Evolutionary conservation across 2,113 vertebrate genomes (phyloP), one percentile per base, ranked within the genome.

Genomic region (Rhinolophus sinicus): DNA sequence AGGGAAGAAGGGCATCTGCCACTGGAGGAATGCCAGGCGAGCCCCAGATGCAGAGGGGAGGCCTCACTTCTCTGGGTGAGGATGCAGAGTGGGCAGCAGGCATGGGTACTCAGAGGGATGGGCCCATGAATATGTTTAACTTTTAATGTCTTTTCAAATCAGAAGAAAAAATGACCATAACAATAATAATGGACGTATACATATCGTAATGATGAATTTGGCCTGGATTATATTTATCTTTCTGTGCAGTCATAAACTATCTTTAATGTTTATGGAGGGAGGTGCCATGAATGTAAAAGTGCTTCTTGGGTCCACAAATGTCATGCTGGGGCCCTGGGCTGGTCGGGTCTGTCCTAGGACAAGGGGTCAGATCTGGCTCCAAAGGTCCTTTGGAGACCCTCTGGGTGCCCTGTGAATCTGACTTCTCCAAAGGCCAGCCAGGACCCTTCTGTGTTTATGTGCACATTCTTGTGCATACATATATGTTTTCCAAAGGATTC

Each of bases 111-210:
- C 10, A 0, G 70, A 24, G 19, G 47, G 10, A 5, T 0, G 78
- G 72, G 38, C 38, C 77, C 30, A 14, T 3, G 8, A 24, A 33
- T 30, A 11, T 3, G 33, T 50, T 90, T 90, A n/a, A 2, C 52
- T 90, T 70, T 95, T 70, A 24, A 52, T 16, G 33, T 85, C 28
- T 82, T 88, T 92, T 94, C 72, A 77, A 86, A 88, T 93, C 62
- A 69, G 26, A 78, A 93, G 77, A 1, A 28, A 93, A 80, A 69
- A 77, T 33, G 65, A 14, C 19, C 47, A 9, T 33, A 47, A 58
- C 47, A 35, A 30, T 72, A 50, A 50, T 50, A 50, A 65, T 80
- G 90, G 65, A 65, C n/a, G 5, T 38, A 38, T 13, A 50, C 47
- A 50, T 54, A 54, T 54, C 28, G 7, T n/a, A 65, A 35, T 22